A percentile compares a stretch with the other conserved stretches of the same genome.
These are phyloP conservation scores for Fopius arisanus DNA, from an alignment of 1,140 invertebrate genomes.

Conservation along the genomic window DNA sequence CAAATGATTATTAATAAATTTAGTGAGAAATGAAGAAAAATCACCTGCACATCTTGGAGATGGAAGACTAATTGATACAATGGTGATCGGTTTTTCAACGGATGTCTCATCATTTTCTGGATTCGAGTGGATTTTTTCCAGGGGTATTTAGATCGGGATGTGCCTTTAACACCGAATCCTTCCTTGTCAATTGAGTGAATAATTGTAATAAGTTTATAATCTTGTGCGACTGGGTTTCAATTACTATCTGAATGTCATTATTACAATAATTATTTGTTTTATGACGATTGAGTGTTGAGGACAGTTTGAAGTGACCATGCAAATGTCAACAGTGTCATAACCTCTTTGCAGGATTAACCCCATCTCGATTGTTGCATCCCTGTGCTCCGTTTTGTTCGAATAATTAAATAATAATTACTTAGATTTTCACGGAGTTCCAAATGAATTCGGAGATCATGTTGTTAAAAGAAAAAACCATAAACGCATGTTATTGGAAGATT, in stretches of 20 bases:
- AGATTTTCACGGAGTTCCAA: no score
- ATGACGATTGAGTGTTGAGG: neutral
- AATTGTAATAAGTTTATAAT: neutral
- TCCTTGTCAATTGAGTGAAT: neutral
- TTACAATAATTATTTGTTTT: neutral
- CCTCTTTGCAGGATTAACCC: neutral
- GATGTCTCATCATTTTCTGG: neutral
- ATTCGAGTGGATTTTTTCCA: constrained; percentile 23
- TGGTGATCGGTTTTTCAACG: neutral
- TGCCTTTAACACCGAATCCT: neutral
- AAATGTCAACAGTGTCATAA: neutral
- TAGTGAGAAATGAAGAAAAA: constrained; percentile 10
- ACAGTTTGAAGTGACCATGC: neutral
- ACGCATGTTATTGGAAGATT: no score
- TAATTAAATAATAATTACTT: no score
- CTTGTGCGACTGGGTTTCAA: neutral
- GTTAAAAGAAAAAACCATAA: no score
- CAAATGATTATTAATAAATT: constrained; percentile 14
- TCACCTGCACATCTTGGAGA: neutral
- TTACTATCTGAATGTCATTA: neutral
- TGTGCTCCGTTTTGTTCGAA: neutral
- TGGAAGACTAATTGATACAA: constrained; percentile 6
- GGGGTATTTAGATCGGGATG: neutral
- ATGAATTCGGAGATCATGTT: no score
- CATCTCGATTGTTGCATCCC: constrained; percentile 11